Evolutionary conservation across 2,113 vertebrate species (phyloP), one percentile per base, ranked within the genome.

Genomic region (Melanotaenia duboulayi): DNA sequence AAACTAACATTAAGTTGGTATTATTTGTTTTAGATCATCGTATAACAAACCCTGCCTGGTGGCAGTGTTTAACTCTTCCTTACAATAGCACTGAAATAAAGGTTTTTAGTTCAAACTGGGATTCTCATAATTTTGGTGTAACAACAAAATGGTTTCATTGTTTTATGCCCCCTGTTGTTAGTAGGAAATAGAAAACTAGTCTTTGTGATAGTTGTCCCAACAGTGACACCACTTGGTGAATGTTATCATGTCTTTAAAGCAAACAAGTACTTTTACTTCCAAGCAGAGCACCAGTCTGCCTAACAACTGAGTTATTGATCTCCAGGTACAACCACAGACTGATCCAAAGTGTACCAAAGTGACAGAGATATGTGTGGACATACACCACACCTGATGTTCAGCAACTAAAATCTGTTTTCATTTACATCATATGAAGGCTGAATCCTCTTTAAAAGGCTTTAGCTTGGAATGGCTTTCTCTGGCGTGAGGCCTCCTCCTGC

Each of bases 251-350:
- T 13, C 16, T 55, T 6, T 54, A 25, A 25, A 0, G 11, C 23
- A 14, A 1, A 23, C n/a, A 22, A 20, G 28, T 69, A 12, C 57
- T 20, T n/a, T n/a, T 7, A 1, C 24, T 1, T 56, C 49, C 44
- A 44, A 24, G 51, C 65, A 67, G 64, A 71, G 74, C 71, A 51
- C 59, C 59, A 24, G 24, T 71, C 74, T 65, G 71, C 32, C 59
- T 70, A 82, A 62, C 35, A 19, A 64, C 63, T 64, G 66, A 70
- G 63, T 42, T 71, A 82, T 82, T 72, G 85, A 89, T 87, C 78
- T 64, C 56, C 63, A 55, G 64, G 71, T 84, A 56, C 66, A 79
- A 79, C 83, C 75, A 54, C 79, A 83, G 72, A 46, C 62, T 22
- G 60, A 65, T 46, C 57, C 57, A 17, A 62, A 70, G 78, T 80